Evolutionary conservation across 2,888 invertebrate species (phyloP), one percentile per base, ranked within the genome.

Genomic region (Rhaphigaster nebulosa): DNA sequence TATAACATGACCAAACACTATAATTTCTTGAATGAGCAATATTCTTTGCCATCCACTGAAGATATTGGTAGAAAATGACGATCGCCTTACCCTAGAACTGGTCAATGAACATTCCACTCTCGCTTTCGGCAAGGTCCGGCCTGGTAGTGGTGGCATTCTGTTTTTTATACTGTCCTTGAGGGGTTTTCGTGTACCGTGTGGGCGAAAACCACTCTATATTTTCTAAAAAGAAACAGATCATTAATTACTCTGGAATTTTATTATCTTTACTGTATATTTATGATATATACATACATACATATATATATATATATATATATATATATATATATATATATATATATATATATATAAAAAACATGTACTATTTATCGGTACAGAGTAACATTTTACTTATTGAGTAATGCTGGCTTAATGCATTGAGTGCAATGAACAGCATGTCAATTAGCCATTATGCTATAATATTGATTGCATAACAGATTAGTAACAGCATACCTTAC

Each of bases 31-130:
- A 52, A 45, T 45, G 45, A 45, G n/a, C 45, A 45, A 45, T 45
- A 45, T 45, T 45, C 45, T 4, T 6, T 45, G 45, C 10, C 4
- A 10, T 10, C 45, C 45, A 45, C 45, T 4, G 45, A 52, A 15
- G 18, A 60, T 0, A 60, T n/a, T 1, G 29, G n/a, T 3, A 5
- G 29, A 0, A 65, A 2, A 65, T 0, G 10, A 2, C 65, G 26
- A 1, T 6, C 4, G 1, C 26, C n/a, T 60, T n/a, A 26, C n/a
- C 60, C n/a, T 29, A 2, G 29, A 18, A 13, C 18, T 76, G 70
- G 70, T 76, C 70, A 38, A 76, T 76, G 70, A 38, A 38, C 65
- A 76, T 23, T 38, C 34, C 70, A 76, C 70, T 76, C 23, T 76
- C 38, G 4, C 70, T 76, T 76, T 70, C 70, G 70, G 34, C 15